Conservation (phyloP, 2,888 invertebrate genomes). For the Griposia aprilina region DNA sequence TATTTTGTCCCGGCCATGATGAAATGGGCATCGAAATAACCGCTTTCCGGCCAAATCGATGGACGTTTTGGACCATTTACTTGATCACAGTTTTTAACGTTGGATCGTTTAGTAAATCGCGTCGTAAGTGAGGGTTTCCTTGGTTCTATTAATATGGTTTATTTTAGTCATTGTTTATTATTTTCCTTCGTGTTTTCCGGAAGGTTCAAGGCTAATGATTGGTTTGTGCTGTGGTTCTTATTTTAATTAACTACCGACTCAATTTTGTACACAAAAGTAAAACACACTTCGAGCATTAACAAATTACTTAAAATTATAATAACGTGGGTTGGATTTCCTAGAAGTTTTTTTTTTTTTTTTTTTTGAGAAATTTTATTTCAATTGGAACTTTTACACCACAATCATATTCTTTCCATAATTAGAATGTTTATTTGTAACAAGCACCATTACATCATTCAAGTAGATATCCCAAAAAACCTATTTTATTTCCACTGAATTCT, state of each 20-base stretch:
- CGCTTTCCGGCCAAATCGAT: conserved; percentile 78
- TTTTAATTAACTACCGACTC: not conserved
- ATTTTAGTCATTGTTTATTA: conserved; percentile 48
- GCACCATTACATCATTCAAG: conserved; percentile 9
- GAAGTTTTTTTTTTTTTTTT: not conserved
- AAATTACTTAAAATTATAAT: not conserved
- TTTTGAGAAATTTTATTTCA: not conserved
- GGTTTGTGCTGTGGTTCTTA: conserved; percentile 14
- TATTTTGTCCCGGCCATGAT: conserved; percentile 64
- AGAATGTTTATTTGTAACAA: conserved; percentile 12
- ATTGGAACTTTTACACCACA: not conserved
- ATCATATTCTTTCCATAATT: not conserved
- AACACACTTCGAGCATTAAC: not conserved
- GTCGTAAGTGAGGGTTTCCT: conserved; percentile 73
- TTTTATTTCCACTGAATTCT: conserved; percentile 48
- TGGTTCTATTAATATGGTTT: conserved; percentile 68
- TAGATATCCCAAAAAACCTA: conserved; percentile 29
- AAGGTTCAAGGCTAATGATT: conserved; percentile 32
- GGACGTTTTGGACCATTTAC: conserved; percentile 78
- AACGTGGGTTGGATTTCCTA: not conserved
- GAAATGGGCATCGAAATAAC: conserved; percentile 74
- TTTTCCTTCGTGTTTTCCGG: conserved; percentile 20
- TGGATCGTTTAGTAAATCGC: conserved; percentile 77
- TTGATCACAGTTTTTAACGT: conserved; percentile 81
- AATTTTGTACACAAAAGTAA: not conserved